Percentiles rank a stretch among this genome's conserved stretches.
phyloP scores from a whole-genome alignment of 2,888 invertebrate species.

The Mellilla xanthometata region DNA sequence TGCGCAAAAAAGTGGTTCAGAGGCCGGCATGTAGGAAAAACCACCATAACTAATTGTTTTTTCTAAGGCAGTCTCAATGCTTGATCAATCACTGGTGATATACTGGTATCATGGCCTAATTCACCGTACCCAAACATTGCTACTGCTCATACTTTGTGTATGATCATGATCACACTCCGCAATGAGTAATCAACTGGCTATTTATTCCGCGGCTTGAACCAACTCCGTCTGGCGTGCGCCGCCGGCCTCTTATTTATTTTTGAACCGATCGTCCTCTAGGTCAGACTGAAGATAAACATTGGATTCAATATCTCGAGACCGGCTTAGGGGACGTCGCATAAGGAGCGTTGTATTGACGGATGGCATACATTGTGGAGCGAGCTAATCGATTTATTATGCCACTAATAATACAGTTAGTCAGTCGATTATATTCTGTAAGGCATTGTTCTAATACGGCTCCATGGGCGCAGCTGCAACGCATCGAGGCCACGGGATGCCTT shows the following conservation, averaged over 20 bases:
- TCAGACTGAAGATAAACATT: conserved; percentile 32
- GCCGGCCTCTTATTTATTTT: conserved; percentile 46
- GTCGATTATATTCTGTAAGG: conserved; percentile 2
- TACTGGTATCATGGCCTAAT: too few species aligned
- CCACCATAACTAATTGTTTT: too few species aligned
- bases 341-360: neutral
- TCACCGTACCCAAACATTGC: too few species aligned
- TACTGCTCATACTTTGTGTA: too few species aligned
- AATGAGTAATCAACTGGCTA: too few species aligned
- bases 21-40: too few species aligned
- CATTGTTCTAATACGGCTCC: conserved; percentile 32
- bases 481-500: conserved; percentile 55
- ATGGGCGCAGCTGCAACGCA: conserved; percentile 38
- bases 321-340: conserved; percentile 1
- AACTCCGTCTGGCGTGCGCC: conserved; percentile 14
- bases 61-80: too few species aligned
- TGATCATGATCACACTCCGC: too few species aligned
- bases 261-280: conserved; percentile 42
- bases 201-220: neutral
- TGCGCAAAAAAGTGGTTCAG: too few species aligned
- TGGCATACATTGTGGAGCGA: neutral
- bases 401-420: conserved; percentile 9
- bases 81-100: too few species aligned
- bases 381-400: conserved; percentile 9
- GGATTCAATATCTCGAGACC: conserved; percentile 4